phyloP scores from a whole-genome alignment of 2,888 invertebrate genomes.

The Tachina fera region DNA sequence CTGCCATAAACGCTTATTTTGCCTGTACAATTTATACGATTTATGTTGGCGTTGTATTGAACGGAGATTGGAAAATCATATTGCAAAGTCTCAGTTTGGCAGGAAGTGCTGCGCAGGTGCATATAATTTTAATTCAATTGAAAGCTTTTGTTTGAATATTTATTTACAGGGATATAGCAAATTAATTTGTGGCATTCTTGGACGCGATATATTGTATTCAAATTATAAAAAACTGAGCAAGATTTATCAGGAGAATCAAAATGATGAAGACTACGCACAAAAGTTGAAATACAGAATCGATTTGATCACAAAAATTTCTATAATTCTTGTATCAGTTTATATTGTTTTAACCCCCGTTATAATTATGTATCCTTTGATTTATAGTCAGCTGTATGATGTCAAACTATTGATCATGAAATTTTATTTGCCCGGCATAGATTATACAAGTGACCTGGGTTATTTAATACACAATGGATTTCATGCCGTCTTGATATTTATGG shows the following conservation, averaged over 20 bases:
- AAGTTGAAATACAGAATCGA: constrained; percentile 69
- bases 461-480: constrained; percentile 69
- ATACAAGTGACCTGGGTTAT: constrained; percentile 70
- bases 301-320: constrained; percentile 64
- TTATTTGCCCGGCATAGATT: constrained; percentile 70
- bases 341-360: neutral
- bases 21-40: constrained; percentile 74
- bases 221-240: constrained; percentile 67
- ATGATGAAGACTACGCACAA: constrained; percentile 65
- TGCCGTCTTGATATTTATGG: constrained; percentile 63
- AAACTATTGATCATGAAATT: constrained; percentile 58
- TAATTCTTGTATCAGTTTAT: constrained; percentile 64
- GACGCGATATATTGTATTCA: constrained; percentile 28
- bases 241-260: constrained; percentile 74
- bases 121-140: neutral
- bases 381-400: constrained; percentile 15
- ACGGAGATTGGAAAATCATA: constrained; percentile 73
- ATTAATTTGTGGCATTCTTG: constrained; percentile 1
- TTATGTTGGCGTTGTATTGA: constrained; percentile 72
- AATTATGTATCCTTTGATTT: constrained; percentile 65
- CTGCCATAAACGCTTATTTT: constrained; percentile 65
- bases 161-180: constrained; percentile 34
- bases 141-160: neutral
- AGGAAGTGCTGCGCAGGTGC: constrained; percentile 73
- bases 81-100: constrained; percentile 73